These are phyloP conservation scores for Carabus problematicus DNA, from an alignment of 2,888 invertebrate genomes.

Conservation along the genomic window DNA sequence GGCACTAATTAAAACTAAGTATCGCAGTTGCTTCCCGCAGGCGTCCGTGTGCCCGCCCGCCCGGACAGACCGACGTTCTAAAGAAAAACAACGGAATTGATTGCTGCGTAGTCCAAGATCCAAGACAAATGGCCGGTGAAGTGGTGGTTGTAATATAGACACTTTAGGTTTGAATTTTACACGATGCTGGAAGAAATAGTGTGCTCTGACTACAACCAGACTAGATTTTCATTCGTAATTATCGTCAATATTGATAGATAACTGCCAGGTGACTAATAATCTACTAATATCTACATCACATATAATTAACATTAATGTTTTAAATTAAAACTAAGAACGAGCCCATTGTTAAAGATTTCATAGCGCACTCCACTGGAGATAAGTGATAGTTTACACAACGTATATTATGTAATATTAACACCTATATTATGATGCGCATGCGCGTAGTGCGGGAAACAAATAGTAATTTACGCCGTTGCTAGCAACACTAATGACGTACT, in stretches of 20 bases:
- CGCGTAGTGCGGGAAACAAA: conserved; percentile 28
- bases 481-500: conserved; percentile 45
- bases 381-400: not conserved
- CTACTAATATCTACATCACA: no score
- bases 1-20: conserved; percentile 58
- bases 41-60: conserved; percentile 44
- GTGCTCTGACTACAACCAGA: no score
- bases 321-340: no score
- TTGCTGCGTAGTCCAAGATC: conserved; percentile 56
- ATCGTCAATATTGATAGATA: no score
- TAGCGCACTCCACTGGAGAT: no score
- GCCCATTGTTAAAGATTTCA: no score
- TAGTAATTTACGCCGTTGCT: conserved; percentile 40
- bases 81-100: conserved; percentile 53
- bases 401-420: not conserved
- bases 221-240: no score
- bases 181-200: not conserved
- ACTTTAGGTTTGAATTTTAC: not conserved
- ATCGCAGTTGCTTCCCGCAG: conserved; percentile 52
- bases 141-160: not conserved
- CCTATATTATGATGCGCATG: not conserved
- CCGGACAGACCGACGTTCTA: conserved; percentile 21
- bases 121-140: conserved; percentile 52
- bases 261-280: no score
- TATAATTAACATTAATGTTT: no score